These are phyloP conservation scores for Agelastica alni DNA, from an alignment of 2,888 invertebrate genomes.

Conservation along the genomic window DNA sequence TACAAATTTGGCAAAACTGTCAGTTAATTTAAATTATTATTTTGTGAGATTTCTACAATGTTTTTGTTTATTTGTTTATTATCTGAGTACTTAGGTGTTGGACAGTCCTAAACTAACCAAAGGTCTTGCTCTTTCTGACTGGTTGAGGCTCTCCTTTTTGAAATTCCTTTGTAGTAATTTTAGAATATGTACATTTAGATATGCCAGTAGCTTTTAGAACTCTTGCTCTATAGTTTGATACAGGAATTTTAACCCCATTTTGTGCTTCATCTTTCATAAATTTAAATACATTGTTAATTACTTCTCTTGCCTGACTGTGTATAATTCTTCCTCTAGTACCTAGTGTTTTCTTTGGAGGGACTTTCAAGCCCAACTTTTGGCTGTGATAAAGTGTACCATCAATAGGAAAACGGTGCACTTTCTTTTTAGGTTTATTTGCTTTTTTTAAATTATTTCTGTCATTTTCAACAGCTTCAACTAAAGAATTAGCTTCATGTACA, in stretches of 20 bases:
- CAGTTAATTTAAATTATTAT: no score
- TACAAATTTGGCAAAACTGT: no score
- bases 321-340: constrained; percentile 29
- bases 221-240: constrained; percentile 29
- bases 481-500: neutral
- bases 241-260: constrained; percentile 29
- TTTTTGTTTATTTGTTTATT: no score
- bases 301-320: constrained; percentile 29
- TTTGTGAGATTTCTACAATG: no score
- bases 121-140: constrained; percentile 10
- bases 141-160: constrained; percentile 27
- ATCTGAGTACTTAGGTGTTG: no score
- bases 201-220: constrained; percentile 31
- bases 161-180: constrained; percentile 30
- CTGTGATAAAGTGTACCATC: constrained; percentile 30
- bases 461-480: neutral
- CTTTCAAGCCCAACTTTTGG: constrained; percentile 28
- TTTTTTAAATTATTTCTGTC: neutral
- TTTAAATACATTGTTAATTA: constrained; percentile 31
- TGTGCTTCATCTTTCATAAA: constrained; percentile 33
- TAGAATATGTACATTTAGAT: constrained; percentile 32
- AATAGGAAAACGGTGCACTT: constrained; percentile 21
- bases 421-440: constrained; percentile 11
- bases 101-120: constrained; percentile 4
- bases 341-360: constrained; percentile 30